Evolutionary conservation across 1,140 invertebrate genomes (phyloP), one percentile per base, ranked within the genome.

Genomic region (Magallana angulata): DNA sequence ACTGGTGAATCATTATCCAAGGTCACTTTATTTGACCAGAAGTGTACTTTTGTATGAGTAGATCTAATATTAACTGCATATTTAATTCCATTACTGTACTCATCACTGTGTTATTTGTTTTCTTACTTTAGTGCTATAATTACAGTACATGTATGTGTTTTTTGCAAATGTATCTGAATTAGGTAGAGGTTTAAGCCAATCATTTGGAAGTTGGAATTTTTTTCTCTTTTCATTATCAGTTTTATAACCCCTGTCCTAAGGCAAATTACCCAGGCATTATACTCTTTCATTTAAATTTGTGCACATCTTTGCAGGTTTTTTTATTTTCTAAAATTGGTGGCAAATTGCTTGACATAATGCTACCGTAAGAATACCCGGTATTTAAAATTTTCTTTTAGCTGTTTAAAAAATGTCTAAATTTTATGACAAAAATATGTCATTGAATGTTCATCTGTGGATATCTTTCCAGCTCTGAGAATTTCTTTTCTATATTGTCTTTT

Each of bases 1-100:
- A 76, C 68, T 24, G 68, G 68, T 36, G 18, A 24, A 24, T 30
- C 12, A 9, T 76, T 11, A 8, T 36, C 36, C 36, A 30, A 36
- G 68, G 68, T 76, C 68, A 9, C 11, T 36, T 8, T 76, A 76
- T 12, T 24, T 36, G 68, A 76, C 68, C 68, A 76, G 68, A 76
- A 4, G 24, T 76, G 24, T 76, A 76, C 18, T 76, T 76, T 30
- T 76, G 18, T 76, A 76, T 30, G 24, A 76, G 68, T 76, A 76
- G 68, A 18, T 76, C 24, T 30, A 76, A 18, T 30, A 30, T 76
- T 30, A 76, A 30, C 24, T 36, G 36, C 30, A 30, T 76, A 76
- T 76, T 76, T 76, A 76, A 76, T 76, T 76, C 14, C 68, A 76
- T 62, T 12, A 62, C 36, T 76, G 36, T 76, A 76, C 68, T 76